Percentiles rank a stretch among this genome's conserved stretches.
phyloP scores from a whole-genome alignment of 2,888 invertebrate genomes.

The Onchidella celtica region DNA sequence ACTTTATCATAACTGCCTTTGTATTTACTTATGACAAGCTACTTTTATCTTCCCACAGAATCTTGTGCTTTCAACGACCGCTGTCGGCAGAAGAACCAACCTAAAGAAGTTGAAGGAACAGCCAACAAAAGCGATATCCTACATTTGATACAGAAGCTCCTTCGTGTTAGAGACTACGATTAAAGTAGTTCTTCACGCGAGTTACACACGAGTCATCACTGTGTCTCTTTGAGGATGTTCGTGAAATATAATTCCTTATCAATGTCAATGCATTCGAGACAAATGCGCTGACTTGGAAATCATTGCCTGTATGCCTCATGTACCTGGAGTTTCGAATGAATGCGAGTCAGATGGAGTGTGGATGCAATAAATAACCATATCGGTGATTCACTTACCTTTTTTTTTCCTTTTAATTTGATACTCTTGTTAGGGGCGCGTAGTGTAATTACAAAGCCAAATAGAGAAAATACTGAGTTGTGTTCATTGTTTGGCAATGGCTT shows the following conservation, averaged over 20 bases:
- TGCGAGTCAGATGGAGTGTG: no score
- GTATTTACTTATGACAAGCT: no score
- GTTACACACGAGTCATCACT: not conserved
- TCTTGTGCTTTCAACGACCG: conserved; percentile 63
- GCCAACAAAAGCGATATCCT: conserved; percentile 40
- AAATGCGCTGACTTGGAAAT: not conserved
- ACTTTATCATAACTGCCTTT: no score
- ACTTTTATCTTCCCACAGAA: no score
- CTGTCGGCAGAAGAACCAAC: conserved; percentile 27
- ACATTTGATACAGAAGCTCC: conserved; percentile 44
- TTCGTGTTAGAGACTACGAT: conserved; percentile 46
- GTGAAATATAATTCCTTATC: conserved; percentile 10
- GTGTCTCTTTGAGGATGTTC: not conserved
- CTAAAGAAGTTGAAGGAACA: not conserved
- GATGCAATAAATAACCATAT: no score
- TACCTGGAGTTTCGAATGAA: not conserved
- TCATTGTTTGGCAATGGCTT: no score
- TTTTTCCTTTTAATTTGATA: not conserved
- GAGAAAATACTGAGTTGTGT: no score
- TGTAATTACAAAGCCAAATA: no score
- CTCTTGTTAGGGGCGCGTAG: no score
- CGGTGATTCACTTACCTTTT: no score
- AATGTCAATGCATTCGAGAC: not conserved
- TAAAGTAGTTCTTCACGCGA: conserved; percentile 4
- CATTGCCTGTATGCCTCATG: not conserved